Evolutionary conservation across 1,140 invertebrate species (phyloP).

Genomic region (Magallana angulata): DNA sequence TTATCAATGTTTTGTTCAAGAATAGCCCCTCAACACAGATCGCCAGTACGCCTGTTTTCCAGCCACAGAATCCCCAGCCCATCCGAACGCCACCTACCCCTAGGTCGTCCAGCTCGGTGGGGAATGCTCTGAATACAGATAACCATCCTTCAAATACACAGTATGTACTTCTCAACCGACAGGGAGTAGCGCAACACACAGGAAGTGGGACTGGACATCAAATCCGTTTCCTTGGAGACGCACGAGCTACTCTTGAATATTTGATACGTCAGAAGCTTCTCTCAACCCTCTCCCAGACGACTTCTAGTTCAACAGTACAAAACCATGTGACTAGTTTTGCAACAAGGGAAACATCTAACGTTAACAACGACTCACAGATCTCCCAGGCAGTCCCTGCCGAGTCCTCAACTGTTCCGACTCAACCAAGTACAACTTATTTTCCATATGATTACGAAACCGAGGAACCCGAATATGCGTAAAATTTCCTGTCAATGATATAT

Average conservation of each 20-base stretch:
- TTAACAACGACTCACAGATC: background rate
- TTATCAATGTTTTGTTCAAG: background rate
- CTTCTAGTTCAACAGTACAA: background rate
- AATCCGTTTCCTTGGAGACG: background rate
- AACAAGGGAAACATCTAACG: background rate
- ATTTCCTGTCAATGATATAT: too few species aligned
- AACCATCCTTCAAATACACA: background rate
- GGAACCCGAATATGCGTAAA: conserved; percentile 14
- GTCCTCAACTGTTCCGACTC: background rate
- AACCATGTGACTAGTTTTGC: background rate
- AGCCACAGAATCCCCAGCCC: background rate
- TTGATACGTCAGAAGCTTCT: conserved; percentile 17
- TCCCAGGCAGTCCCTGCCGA: background rate
- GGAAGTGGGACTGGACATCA: background rate
- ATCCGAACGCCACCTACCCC: background rate
- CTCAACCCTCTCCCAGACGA: background rate
- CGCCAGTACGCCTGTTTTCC: background rate
- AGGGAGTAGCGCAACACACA: background rate
- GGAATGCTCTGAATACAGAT: background rate
- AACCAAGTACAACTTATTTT: conserved; percentile 3
- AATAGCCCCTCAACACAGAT: background rate
- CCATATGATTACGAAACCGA: conserved; percentile 1
- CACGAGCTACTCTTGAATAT: background rate
- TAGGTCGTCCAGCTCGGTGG: background rate
- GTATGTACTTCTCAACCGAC: background rate